phyloP scores from a whole-genome alignment of 2,113 vertebrate genomes.

The Pomatorhinus ruficollis region DNA sequence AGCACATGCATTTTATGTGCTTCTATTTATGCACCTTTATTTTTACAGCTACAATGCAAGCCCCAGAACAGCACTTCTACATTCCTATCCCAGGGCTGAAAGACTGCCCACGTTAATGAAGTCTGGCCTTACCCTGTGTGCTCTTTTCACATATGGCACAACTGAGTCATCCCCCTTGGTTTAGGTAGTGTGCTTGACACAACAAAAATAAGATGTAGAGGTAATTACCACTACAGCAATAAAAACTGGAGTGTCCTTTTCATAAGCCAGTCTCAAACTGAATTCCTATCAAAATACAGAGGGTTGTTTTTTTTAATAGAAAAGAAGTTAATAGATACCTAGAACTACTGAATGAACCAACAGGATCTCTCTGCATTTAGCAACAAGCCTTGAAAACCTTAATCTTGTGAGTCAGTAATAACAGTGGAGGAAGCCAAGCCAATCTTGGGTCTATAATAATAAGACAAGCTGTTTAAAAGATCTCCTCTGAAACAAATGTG shows the following conservation, averaged over 20 bases:
- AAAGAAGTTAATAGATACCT: slow-evolving; percentile 15
- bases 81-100: not conserved
- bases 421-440: slow-evolving; percentile 8
- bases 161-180: slow-evolving; percentile 33
- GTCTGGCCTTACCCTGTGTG: not conserved
- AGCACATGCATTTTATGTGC: slow-evolving; percentile 3
- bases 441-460: not conserved
- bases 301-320: not conserved
- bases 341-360: not conserved
- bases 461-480: slow-evolving; percentile 12
- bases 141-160: slow-evolving; percentile 17
- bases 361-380: not conserved
- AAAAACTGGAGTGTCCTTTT: not conserved
- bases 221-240: not conserved
- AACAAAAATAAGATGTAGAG: not conserved
- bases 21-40: slow-evolving; percentile 7
- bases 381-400: slow-evolving; percentile 32
- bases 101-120: not conserved
- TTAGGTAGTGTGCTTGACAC: not conserved
- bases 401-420: slow-evolving; percentile 52
- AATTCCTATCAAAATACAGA: not conserved
- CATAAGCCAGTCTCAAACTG: not conserved
- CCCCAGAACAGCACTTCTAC: slow-evolving; percentile 16
- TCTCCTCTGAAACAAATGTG: not conserved
- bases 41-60: slow-evolving; percentile 44